Evolutionary conservation across 2,888 invertebrate genomes (phyloP).

Genomic region (Athripsodes cinereus): DNA sequence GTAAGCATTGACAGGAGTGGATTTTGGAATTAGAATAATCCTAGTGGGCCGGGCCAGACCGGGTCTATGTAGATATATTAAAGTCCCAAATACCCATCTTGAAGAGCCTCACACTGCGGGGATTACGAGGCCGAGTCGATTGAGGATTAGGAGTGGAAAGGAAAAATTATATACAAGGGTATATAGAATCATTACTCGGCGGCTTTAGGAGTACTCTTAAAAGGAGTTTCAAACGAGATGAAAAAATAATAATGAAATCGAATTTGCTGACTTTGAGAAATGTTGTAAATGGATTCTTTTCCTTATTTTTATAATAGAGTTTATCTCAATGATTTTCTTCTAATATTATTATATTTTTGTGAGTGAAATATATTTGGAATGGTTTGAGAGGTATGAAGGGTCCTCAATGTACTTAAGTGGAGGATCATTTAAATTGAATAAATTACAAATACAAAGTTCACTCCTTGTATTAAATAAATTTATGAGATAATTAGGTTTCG

Average conservation of each 20-base stretch:
- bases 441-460: too few species aligned
- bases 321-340: not conserved
- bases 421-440: too few species aligned
- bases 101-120: not conserved
- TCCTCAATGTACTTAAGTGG: too few species aligned
- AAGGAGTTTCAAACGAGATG: not conserved
- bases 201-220: not conserved
- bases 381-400: too few species aligned
- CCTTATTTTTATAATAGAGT: not conserved
- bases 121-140: not conserved
- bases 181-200: not conserved
- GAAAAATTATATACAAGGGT: not conserved
- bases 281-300: not conserved
- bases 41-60: not conserved
- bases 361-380: too few species aligned
- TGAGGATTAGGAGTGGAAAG: not conserved
- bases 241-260: conserved; percentile 1
- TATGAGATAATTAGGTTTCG: too few species aligned
- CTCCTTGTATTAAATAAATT: too few species aligned
- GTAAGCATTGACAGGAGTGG: conserved; percentile 13
- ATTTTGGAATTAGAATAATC: conserved; percentile 23
- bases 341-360: too few species aligned
- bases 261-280: not conserved
- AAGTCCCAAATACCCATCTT: not conserved
- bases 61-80: not conserved